phyloP scores from a whole-genome alignment of 1,140 invertebrate genomes.

The Dendrolimus kikuchii region DNA sequence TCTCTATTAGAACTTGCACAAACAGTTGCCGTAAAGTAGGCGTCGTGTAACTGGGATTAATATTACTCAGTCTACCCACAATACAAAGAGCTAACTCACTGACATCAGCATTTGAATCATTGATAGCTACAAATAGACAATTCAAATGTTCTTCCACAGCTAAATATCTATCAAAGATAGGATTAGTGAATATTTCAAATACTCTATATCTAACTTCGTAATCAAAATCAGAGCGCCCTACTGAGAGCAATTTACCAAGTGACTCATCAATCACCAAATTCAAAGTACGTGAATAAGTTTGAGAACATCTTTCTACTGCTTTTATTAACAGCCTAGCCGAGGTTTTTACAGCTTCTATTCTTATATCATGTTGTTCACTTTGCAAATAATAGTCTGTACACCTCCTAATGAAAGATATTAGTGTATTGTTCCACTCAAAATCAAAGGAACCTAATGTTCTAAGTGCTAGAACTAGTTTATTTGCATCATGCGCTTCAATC shows the following conservation, averaged over 20 bases:
- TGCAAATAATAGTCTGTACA: slow-evolving; percentile 95
- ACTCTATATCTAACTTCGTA: slow-evolving; percentile 94
- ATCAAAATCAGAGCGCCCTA: slow-evolving; percentile 96
- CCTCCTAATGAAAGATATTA: slow-evolving; percentile 93
- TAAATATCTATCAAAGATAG: slow-evolving; percentile 94
- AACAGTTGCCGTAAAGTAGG: slow-evolving; percentile 94
- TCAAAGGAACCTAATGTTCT: slow-evolving; percentile 96
- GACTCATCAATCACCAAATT: slow-evolving; percentile 92
- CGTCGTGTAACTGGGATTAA: slow-evolving; percentile 99
- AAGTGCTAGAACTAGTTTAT: slow-evolving; percentile 92
- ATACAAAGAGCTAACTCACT: slow-evolving; percentile 94
- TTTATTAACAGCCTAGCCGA: slow-evolving; percentile 91
- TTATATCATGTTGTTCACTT: slow-evolving; percentile 92
- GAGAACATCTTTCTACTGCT: slow-evolving; percentile 79
- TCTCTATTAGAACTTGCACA: slow-evolving; percentile 93
- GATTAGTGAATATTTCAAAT: slow-evolving; percentile 88
- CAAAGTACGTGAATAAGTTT: slow-evolving; percentile 82
- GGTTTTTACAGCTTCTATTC: slow-evolving; percentile 95
- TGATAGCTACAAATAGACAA: slow-evolving; percentile 93
- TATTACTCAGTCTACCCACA: slow-evolving; percentile 91
- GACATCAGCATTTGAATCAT: slow-evolving; percentile 98
- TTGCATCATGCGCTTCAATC: slow-evolving; percentile 79
- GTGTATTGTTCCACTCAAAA: slow-evolving; percentile 95
- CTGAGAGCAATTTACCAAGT: slow-evolving; percentile 89
- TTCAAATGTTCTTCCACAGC: slow-evolving; percentile 96